These are phyloP conservation scores for Drepana arcuata DNA, from an alignment of 1,140 invertebrate species.

Conservation along the genomic window DNA sequence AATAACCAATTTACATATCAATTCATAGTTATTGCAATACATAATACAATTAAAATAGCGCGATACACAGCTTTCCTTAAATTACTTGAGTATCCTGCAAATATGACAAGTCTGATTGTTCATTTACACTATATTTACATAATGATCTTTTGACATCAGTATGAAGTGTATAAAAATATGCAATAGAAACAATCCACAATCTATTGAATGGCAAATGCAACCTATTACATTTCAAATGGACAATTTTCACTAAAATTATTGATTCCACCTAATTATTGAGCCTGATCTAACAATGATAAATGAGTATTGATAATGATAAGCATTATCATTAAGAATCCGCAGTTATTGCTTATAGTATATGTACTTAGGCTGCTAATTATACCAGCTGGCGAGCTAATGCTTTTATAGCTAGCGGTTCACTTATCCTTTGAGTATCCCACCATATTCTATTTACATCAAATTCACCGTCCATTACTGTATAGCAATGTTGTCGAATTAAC, in stretches of 20 bases:
- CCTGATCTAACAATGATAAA: constrained; percentile 33
- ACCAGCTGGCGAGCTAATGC: constrained; percentile 2
- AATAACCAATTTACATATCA: not conserved
- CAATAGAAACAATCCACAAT: constrained; percentile 17
- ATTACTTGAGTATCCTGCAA: too few species aligned
- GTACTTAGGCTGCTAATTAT: constrained; percentile 34
- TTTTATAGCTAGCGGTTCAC: too few species aligned
- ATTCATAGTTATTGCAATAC: not conserved
- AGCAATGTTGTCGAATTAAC: constrained; percentile 6
- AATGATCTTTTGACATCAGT: constrained; percentile 17
- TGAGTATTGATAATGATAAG: constrained; percentile 59
- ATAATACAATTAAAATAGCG: constrained; percentile 1
- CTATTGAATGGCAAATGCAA: constrained; percentile 35
- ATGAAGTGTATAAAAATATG: constrained; percentile 22
- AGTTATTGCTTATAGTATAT: constrained; percentile 54
- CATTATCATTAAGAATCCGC: constrained; percentile 46
- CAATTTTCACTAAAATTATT: constrained; percentile 5
- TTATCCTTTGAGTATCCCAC: too few species aligned
- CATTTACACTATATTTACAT: constrained; percentile 25
- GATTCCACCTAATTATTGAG: constrained; percentile 20
- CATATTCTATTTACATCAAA: constrained; percentile 11
- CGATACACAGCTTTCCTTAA: too few species aligned
- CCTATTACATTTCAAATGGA: constrained; percentile 7
- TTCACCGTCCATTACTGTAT: constrained; percentile 1
- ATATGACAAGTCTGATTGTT: constrained; percentile 4